Base-by-base conservation (phyloP, 2,113 vertebrate species). In the Blennius ocellaris region DNA sequence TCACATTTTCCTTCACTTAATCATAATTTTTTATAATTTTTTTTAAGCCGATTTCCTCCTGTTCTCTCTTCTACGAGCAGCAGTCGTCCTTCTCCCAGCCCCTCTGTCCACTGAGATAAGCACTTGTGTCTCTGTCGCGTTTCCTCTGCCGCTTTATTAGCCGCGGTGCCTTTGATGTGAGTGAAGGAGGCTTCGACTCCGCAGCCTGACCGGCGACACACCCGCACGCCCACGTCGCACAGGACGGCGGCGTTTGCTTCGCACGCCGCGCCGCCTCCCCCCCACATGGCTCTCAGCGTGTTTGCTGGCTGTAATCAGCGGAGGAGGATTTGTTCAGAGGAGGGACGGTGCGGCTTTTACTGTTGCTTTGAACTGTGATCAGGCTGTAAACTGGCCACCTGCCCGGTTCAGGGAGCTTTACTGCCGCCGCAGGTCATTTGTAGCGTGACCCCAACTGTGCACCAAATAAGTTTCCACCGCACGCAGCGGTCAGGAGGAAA, bases 91-190 rank as follows among this genome's bases (percentile, higher is more conserved):
- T 21, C 17, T 36, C 61, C 38, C 14, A 41, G 44, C 37, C 16
- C 36, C 3, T 11, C 60, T 44, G 44, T 60, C 57, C 39, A 17
- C 53, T 54, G 54, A 53, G 60, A 66, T 59, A 40, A 59, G 54
- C n/a, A 2, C 17, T 41, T 8, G 5, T 9, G 9, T 69, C 37
- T 61, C 50, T 30, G 21, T 37, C 72, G 2, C 43, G 17, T 17
- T 62, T 52, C 44, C 39, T 52, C 36, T 36, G 17, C 51, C 52
- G 53, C 44, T 54, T 50, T 16, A 78, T 41, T 36, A 54, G 38
- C 55, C 11, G 61, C 48, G 2, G 54, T 4, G 37, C 16, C 69
- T 73, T 73, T 79, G 76, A 73, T 79, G 43, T 30, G 62, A 51
- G 7, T 39, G 55, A 67, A 39, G 55, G 69, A 67, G 62, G 56